Evolutionary conservation across 2,113 vertebrate species (phyloP), one percentile per base, ranked within the genome.

Genomic region (Macquaria australasica): DNA sequence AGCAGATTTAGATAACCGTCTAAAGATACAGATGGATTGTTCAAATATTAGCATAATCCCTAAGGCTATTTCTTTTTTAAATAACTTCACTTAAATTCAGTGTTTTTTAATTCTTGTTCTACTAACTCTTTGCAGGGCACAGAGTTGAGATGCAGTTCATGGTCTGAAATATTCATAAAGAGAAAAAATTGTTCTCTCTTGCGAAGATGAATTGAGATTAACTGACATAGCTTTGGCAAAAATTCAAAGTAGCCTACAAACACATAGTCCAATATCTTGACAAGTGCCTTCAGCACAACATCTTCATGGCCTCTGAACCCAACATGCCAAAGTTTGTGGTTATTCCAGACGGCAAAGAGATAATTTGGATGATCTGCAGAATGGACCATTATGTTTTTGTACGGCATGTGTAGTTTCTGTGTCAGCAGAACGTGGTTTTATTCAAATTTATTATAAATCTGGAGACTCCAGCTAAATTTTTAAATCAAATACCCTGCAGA

Each of bases 41-140:
- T 8, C 69, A 73, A 80, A 75, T 63, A 78, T 88, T 88, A 69
- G 75, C 76, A 88, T 79, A 83, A 88, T 84, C 70, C 73, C 64
- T 21, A 1, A 81, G 55, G 85, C 70, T 81, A 74, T 75, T n/a
- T n/a, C n/a, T n/a, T n/a, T n/a, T n/a, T n/a, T 5, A 45, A 45
- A 45, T 16, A 72, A 51, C 58, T 68, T 68, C 11, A 31, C 41
- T 23, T 11, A 59, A 72, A 83, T 11, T 59, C 31, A 45, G 43
- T 70, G 28, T 48, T 70, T 89, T 79, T 63, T 39, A 58, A 58
- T 50, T 48, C 25, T 73, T 81, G 48, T 70, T 87, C 63, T 59
- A 21, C 12, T 83, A 25, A 37, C 41, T 56, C 48, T 68, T 78
- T 64, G 34, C 63, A 76, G 59, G 51, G 71, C 28, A 53, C 66